A percentile compares a stretch with the other conserved stretches of the same genome.
phyloP scores from a whole-genome alignment of 2,797 vertebrate genomes.

The Myotis pilosus region DNA sequence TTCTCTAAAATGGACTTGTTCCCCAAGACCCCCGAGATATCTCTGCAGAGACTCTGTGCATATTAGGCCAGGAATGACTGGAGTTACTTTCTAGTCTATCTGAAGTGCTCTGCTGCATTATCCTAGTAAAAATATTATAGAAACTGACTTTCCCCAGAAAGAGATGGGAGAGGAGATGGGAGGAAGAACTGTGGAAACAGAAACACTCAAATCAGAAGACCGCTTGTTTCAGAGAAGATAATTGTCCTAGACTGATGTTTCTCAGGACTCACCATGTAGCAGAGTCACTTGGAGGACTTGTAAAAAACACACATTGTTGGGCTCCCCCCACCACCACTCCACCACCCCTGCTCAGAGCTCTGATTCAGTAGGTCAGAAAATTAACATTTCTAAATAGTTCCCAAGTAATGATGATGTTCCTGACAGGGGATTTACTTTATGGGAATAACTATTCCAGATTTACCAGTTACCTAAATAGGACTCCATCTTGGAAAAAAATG shows the following conservation, averaged over 20 bases:
- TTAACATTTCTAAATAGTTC: not conserved
- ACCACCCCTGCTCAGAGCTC: not conserved
- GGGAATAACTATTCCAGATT: not conserved
- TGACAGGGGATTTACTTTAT: not conserved
- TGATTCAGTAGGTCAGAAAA: not conserved
- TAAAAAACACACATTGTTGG: not conserved
- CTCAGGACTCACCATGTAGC: not conserved
- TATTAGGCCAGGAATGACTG: not conserved
- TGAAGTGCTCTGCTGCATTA: not conserved
- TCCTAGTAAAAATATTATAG: not conserved
- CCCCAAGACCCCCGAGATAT: not conserved
- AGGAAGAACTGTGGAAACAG: not conserved
- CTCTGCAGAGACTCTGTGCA: not conserved
- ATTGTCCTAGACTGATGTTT: not conserved
- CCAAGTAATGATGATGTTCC: not conserved
- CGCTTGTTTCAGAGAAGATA: not conserved
- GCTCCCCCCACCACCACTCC: too few relatives aligned
- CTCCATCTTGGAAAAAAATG: not conserved
- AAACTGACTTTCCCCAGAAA: not conserved
- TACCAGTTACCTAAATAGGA: not conserved
- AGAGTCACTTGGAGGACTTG: not conserved
- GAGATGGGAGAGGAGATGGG: not conserved
- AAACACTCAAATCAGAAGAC: not conserved
- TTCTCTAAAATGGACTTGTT: not conserved
- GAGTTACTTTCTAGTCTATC: not conserved